phyloP scores from a whole-genome alignment of 2,888 invertebrate genomes.

The Amphimallon solstitiale region DNA sequence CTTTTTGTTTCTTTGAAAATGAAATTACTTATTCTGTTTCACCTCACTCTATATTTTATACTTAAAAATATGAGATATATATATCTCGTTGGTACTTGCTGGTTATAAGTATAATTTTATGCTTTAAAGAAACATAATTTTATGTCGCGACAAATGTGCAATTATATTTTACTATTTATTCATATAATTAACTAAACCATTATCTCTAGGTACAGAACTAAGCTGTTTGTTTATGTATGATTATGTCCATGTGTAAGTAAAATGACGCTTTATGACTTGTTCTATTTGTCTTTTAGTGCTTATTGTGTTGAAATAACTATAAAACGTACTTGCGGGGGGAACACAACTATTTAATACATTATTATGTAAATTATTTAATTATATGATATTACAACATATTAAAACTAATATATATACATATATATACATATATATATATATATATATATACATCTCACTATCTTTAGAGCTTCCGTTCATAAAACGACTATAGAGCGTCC shows the following conservation, averaged over 20 bases:
- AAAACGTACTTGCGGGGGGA: neutral
- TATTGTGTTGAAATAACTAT: constrained; percentile 12
- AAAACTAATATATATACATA: no score
- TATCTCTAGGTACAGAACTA: neutral
- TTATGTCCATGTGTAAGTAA: no score
- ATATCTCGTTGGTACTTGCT: constrained; percentile 5
- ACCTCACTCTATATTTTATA: constrained; percentile 12
- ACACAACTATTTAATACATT: neutral
- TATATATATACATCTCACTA: no score
- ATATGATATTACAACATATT: no score
- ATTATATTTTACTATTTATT: constrained; percentile 29
- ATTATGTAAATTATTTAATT: neutral
- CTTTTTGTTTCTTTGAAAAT: neutral
- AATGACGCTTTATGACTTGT: neutral
- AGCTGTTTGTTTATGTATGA: no score
- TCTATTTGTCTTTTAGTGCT: neutral
- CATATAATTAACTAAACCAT: constrained; percentile 30
- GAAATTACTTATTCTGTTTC: constrained; percentile 17
- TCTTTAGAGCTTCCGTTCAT: no score
- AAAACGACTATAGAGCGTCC: no score
- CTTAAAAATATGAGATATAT: constrained; percentile 23
- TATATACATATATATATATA: no score
- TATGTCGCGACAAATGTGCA: constrained; percentile 18
- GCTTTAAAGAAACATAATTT: constrained; percentile 25
- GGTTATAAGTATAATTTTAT: constrained; percentile 20